Base-by-base conservation (phyloP, 2,888 invertebrate species). In the Chirona hameri region DNA sequence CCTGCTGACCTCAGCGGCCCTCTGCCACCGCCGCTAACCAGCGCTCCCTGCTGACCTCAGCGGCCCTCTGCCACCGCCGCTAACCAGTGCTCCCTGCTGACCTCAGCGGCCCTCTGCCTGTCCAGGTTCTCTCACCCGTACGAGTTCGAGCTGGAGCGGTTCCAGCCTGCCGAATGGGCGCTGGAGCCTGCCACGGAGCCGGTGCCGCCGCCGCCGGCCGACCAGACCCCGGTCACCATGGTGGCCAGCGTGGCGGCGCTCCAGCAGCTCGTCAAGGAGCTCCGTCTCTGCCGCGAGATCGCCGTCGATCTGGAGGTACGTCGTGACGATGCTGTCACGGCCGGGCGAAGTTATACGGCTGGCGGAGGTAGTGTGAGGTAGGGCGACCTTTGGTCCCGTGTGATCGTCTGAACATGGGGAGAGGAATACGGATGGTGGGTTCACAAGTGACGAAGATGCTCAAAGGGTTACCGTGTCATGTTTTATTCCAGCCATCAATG, bases 71-170 rank as follows among this genome's bases (percentile, higher is more conserved):
- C 39, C 39, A 39, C 39, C 39, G 39, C 39, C 39, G 7, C 39
- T 39, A 39, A 39, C 39, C 39, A 39, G 39, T 7, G 15, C 12
- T 55, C 55, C 55, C 57, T 57, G 24, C 57, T 21, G 18, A 24
- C 7, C 57, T 57, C 57, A 57, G 21, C 0, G 21, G 18, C 18
- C 57, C 7, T 5, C 2, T 12, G 4, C 27, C 76, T 83, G 87
- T 90, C 83, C 86, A 94, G 93, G 82, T 95, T 91, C 88, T 91
- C 93, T 84, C 97, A 98, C 89, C 98, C 98, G 0, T 98, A 98
- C 88, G 92, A 94, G 87, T 91, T 91, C 86, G 98, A 98, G 88
- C 87, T 98, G 82, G 92, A 94, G 76, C 89, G 91, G 85, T 96
- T 95, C 87, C 88, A 90, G 57, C 92, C 93, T 0, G 85, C 87